These are phyloP conservation scores for Thaumatotibia leucotreta DNA, from an alignment of 1,140 invertebrate species.

Conservation along the genomic window DNA sequence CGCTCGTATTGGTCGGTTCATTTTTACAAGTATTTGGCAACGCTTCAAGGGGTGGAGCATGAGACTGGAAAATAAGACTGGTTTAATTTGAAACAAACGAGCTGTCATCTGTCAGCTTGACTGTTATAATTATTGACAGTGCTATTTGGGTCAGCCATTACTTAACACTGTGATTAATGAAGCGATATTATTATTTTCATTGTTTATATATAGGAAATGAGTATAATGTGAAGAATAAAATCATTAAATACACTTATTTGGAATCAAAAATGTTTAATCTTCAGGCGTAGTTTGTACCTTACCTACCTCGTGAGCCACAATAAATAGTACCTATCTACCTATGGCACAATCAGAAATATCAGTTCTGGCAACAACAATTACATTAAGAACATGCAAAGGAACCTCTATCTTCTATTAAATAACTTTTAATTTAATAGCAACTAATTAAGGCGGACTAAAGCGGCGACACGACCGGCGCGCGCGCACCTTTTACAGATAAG, in stretches of 20 bases:
- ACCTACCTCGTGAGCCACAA: too few relatives aligned
- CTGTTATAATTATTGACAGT: constrained; percentile 8
- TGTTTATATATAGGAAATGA: neutral
- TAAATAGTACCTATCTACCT: too few relatives aligned
- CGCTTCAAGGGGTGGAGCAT: constrained; percentile 44
- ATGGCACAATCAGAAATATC: too few relatives aligned
- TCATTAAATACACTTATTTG: neutral
- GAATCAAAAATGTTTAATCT: neutral
- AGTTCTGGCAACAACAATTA: neutral
- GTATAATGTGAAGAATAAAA: neutral
- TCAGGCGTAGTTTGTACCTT: too few relatives aligned
- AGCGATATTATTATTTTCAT: neutral
- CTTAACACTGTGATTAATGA: neutral
- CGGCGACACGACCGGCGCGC: neutral
- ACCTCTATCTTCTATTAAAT: neutral
- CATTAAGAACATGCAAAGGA: neutral
- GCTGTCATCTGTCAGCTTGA: constrained; percentile 6
- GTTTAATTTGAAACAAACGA: constrained; percentile 7
- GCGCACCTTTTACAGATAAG: constrained; percentile 7
- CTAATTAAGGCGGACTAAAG: neutral
- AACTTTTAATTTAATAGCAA: neutral
- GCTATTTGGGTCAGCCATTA: constrained; percentile 8
- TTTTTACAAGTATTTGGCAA: constrained; percentile 43
- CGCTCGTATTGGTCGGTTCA: constrained; percentile 22
- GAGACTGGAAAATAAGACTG: constrained; percentile 18